Base-by-base conservation (phyloP, 1,140 invertebrate genomes). In the Halyomorpha halys region DNA sequence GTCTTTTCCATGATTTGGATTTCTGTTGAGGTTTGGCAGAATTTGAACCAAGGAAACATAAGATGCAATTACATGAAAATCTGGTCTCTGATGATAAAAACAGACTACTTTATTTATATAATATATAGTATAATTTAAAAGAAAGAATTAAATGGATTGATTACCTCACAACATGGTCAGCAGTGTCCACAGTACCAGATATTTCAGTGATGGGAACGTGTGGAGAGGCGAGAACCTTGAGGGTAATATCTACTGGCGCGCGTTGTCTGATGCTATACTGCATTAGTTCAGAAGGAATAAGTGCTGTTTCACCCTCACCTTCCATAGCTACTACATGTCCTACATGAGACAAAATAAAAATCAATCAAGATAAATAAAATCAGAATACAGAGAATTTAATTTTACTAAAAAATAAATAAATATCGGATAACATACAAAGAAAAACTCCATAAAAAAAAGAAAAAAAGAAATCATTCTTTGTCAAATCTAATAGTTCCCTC, bases 241-340 rank as follows among this genome's bases (percentile, higher is more conserved):
- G 71, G 66, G 69, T 78, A 66, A 70, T 73, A 71, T 77, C 79
- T 66, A 77, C 54, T 60, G 78, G 78, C 64, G 70, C 74, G 69
- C 75, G 76, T 9, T 84, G 79, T 63, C 78, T 72, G 27, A 86
- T 79, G 66, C 86, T 87, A 74, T 85, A 85, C 23, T 79, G 75
- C 71, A 88, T 86, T 56, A 94, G 80, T 73, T 89, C 84, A 0
- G 80, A 71, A 0, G 91, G 90, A 69, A 93, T 87, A 68, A 87
- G 76, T 8, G 86, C 80, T 3, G 81, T 83, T 73, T 93, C 90
- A 0, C 88, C 87, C 60, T 87, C 84, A 65, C 79, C 80, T 65
- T 86, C 83, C 74, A 86, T 81, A 51, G 83, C 82, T 54, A 90
- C 73, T 1, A 86, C 76, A 73, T 87, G 80, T 21, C 80, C 80